Percentiles rank a stretch among this genome's conserved stretches.
Evolutionary conservation across 2,113 vertebrate species (phyloP).

Genomic region (Bagarius yarrelli): DNA sequence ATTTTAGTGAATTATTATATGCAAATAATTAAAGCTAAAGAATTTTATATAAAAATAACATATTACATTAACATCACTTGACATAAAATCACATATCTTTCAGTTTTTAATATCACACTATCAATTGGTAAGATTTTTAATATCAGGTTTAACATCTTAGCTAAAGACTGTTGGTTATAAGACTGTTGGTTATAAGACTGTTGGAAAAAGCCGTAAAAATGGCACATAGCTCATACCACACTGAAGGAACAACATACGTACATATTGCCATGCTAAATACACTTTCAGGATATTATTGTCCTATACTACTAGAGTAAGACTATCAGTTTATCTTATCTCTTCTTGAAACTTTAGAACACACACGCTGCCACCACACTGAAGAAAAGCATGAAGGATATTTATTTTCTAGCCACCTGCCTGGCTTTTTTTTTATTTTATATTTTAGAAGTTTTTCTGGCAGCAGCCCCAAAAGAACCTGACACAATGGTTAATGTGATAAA

Average conservation of each 20-base stretch:
- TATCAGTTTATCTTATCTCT: neutral
- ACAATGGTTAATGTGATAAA: slow-evolving; percentile 48
- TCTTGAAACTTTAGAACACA: neutral
- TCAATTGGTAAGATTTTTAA: neutral
- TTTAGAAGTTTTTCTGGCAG: slow-evolving; percentile 32
- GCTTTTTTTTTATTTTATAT: slow-evolving; percentile 4
- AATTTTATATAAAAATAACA: neutral
- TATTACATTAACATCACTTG: too few species aligned
- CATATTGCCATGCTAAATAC: neutral
- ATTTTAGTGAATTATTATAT: neutral
- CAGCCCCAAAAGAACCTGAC: slow-evolving; percentile 35
- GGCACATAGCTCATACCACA: neutral
- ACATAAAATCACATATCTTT: too few species aligned
- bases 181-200: neutral
- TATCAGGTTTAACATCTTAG: neutral
- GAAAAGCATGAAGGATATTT: slow-evolving; percentile 21
- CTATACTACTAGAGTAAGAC: neutral
- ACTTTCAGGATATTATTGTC: neutral
- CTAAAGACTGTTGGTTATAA: neutral
- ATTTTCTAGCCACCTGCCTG: slow-evolving; percentile 28
- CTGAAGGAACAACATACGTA: neutral
- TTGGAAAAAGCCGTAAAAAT: neutral
- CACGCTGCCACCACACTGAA: slow-evolving; percentile 8
- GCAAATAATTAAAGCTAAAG: too few species aligned
- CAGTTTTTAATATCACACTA: too few species aligned